These are phyloP conservation scores for Ectemnius cavifrons DNA, from an alignment of 2,888 invertebrate species.

Conservation along the genomic window DNA sequence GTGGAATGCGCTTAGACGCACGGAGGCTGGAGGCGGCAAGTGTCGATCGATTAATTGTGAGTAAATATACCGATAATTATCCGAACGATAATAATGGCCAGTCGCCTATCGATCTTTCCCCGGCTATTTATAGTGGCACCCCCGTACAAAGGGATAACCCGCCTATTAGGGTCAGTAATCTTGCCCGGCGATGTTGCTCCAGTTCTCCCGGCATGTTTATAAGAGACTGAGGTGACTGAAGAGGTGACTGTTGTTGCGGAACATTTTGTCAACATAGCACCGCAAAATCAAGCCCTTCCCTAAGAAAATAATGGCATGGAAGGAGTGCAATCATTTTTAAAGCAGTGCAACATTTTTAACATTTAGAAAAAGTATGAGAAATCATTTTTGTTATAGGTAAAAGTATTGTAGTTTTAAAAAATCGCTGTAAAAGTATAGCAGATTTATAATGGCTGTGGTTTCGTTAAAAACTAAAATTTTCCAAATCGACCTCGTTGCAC, in stretches of 20 bases:
- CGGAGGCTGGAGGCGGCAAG: neutral
- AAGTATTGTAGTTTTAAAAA: too few species aligned
- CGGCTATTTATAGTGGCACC: neutral
- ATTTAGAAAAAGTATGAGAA: too few species aligned
- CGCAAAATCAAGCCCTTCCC: too few species aligned
- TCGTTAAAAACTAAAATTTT: too few species aligned
- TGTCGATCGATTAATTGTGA: neutral
- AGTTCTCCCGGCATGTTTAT: neutral
- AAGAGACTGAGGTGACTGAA: too few species aligned
- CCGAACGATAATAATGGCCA: constrained; percentile 5
- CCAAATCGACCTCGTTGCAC: too few species aligned
- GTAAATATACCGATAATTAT: constrained; percentile 7
- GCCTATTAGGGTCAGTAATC: neutral
- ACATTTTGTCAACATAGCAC: neutral
- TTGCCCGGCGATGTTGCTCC: neutral
- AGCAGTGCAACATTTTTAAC: too few species aligned
- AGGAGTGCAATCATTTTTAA: too few species aligned
- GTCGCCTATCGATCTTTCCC: neutral
- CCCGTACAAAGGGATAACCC: constrained; percentile 2
- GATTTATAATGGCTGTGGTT: too few species aligned
- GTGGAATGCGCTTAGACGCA: neutral
- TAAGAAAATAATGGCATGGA: too few species aligned
- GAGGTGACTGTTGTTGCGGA: neutral
- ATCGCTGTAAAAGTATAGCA: too few species aligned
- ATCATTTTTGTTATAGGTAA: too few species aligned